Evolutionary conservation across 2,888 invertebrate species (phyloP), one percentile per base, ranked within the genome.

Genomic region (Phasia obesa): DNA sequence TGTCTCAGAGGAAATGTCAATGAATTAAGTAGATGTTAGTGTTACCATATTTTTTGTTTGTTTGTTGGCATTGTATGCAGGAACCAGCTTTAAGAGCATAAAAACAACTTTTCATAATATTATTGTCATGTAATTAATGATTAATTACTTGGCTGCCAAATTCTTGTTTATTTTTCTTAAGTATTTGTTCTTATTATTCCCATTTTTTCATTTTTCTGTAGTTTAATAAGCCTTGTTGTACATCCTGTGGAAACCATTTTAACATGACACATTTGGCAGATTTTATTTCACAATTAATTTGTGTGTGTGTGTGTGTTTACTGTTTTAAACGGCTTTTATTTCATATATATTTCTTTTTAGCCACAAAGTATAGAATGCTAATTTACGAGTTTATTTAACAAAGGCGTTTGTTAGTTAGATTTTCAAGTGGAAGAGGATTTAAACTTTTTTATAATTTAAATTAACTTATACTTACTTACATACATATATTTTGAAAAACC

Each of bases 111-210:
- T 70, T 64, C 35, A 35, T 31, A 53, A 31, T 69, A 47, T 55
- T 65, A 78, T 64, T 74, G 71, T 70, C 53, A 65, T 75, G 75
- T 75, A 71, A 83, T 71, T 79, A 79, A 67, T 75, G 79, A 79
- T 67, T 79, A 83, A 83, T 79, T 83, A 79, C 65, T 60, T 67
- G 47, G 75, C 75, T 79, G 79, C 75, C 83, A 60, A 75, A 83
- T 83, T 79, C 79, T 60, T 79, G 65, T 71, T 67, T 23, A 53
- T 83, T 69, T 47, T 53, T 19, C 35, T 51, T 55, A 21, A 2
- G 49, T 60, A 4, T 17, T 53, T 62, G 38, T 62, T 59, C 0
- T 60, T 51, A 11, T 49, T 60, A 17, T n/a, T 47, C 17, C 13
- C 9, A 13, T 7, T 17, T 60, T 19, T 5, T 5, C 19, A n/a